A percentile compares a stretch with the other conserved stretches of the same genome.
Evolutionary conservation across 2,797 vertebrate species (phyloP).

Genomic region (Craterocephalus amniculus): DNA sequence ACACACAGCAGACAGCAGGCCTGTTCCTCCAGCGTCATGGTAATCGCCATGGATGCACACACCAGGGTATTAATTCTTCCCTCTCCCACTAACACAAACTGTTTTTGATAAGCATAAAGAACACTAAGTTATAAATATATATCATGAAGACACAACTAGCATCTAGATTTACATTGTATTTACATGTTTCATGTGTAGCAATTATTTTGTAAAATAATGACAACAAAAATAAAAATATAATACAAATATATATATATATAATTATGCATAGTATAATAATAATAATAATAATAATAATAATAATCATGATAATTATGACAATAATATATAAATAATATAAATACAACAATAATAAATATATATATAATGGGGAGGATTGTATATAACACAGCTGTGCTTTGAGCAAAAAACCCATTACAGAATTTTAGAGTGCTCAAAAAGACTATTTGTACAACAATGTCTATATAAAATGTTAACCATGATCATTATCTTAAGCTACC

Average conservation of each 20-base stretch:
- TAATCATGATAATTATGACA: no score
- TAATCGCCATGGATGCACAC: constrained; percentile 83
- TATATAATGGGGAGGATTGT: background rate
- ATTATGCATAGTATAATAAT: no score
- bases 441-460: background rate
- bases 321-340: no score
- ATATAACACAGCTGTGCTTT: constrained; percentile 4
- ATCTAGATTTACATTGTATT: background rate
- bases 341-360: no score
- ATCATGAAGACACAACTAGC: constrained; percentile 24
- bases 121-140: constrained; percentile 27
- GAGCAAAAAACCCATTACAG: constrained; percentile 10
- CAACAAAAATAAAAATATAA: no score
- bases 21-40: constrained; percentile 75
- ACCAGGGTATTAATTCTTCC: constrained; percentile 76
- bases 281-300: no score
- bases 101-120: constrained; percentile 51
- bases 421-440: constrained; percentile 1
- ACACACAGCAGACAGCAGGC: constrained; percentile 69
- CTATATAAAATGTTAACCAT: constrained; percentile 3
- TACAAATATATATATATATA: no score
- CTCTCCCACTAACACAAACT: constrained; percentile 64
- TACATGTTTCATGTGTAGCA: background rate
- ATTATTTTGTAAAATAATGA: background rate
- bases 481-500: background rate